Evolutionary conservation across 1,140 invertebrate species (phyloP), one percentile per base, ranked within the genome.

Genomic region (Argopecten irradians): DNA sequence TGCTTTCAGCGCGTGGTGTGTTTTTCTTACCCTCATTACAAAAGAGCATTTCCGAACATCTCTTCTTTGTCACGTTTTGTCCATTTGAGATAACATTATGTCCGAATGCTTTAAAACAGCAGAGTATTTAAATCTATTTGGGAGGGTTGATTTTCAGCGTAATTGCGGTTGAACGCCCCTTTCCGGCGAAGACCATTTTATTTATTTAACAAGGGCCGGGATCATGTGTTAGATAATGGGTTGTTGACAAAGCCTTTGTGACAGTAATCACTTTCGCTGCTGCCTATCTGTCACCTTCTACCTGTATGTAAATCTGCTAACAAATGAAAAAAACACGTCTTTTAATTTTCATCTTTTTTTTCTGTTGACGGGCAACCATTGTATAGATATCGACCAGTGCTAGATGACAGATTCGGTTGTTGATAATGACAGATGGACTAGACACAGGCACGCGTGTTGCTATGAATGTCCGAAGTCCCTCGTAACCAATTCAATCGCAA

Each of bases 11-110:
- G 55, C 55, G 55, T 71, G 55, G 28, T 71, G 22, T 71, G 55
- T 71, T 71, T 71, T 71, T 71, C 55, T 71, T 71, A 71, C 55
- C 55, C n/a, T 28, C 22, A 71, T 71, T 71, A 71, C 55, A 71
- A 71, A 71, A 71, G 55, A 71, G 55, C 28, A 28, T n/a, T 71
- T 71, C 55, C n/a, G 55, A n/a, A 71, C 55, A 71, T n/a, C n/a
- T 28, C 55, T 16, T 71, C n/a, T 71, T 71, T 71, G 55, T 71
- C 55, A 71, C 55, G 55, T 71, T 28, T 71, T 16, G 55, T 16
- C 55, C n/a, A 71, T 71, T n/a, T 16, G 55, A 71, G 55, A 71
- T 71, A 71, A 71, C 55, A 71, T 71, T 71, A 8, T 16, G 55
- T 71, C 55, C 9, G 7, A 16, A 71, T 28, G n/a, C 1, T 71